Evolutionary conservation across 30 jellyfish, hydroid and myxozoan species (phyloP).

Genomic region (Sanderia malayensis): DNA sequence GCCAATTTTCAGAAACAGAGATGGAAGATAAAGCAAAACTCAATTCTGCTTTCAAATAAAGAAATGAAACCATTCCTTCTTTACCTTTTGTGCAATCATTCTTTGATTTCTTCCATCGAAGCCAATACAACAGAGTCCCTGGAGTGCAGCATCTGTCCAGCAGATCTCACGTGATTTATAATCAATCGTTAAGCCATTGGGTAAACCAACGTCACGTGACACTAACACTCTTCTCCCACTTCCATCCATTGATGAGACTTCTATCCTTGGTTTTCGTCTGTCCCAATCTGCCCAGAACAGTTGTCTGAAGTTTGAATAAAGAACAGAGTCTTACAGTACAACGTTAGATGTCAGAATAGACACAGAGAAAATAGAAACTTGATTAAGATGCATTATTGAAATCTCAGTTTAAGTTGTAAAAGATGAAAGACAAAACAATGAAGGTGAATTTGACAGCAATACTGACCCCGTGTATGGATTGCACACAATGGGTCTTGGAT

Average conservation of each 20-base stretch:
- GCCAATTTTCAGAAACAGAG: too few species aligned
- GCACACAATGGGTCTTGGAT: conserved; percentile 79
- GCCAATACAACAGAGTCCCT: conserved; percentile 52
- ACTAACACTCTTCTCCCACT: conserved; percentile 46
- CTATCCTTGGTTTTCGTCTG: conserved; percentile 55
- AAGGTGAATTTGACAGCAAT: too few species aligned
- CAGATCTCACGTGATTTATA: conserved; percentile 53
- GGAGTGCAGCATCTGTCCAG: conserved; percentile 76
- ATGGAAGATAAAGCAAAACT: too few species aligned
- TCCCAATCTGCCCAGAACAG: conserved; percentile 84
- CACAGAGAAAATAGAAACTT: too few species aligned
- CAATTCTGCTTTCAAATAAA: too few species aligned
- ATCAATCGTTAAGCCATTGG: conserved; percentile 74
- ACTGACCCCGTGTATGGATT: conserved; percentile 81
- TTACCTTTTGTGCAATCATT: conserved; percentile 12
- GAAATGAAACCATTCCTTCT: too few species aligned
- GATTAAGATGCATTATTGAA: too few species aligned
- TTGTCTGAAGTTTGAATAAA: conserved; percentile 14
- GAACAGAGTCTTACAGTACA: too few species aligned
- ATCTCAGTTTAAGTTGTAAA: too few species aligned
- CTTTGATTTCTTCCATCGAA: conserved; percentile 65
- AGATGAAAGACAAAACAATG: too few species aligned
- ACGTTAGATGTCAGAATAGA: too few species aligned
- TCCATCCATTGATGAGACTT: conserved; percentile 72
- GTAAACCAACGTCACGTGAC: conserved; percentile 43